Base-by-base conservation (phyloP, 2,113 vertebrate genomes). In the Myrmecophaga tridactyla region DNA sequence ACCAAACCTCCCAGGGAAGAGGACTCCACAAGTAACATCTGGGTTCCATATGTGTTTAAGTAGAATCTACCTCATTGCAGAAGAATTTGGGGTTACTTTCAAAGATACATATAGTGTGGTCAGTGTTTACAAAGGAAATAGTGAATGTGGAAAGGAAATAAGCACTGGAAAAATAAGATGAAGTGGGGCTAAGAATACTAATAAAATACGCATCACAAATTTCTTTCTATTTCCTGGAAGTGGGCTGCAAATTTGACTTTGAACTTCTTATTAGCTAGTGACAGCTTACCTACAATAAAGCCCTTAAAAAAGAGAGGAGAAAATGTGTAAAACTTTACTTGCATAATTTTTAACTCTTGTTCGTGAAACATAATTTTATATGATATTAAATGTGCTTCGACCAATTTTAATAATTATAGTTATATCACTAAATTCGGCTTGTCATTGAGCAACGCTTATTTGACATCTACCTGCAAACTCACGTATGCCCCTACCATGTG, bases 11-110 rank as follows among this genome's bases (percentile, higher is more conserved):
- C 23, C 76, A 93, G 58, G 73, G 31, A 18, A 58, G 56, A 58
- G 56, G 76, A 87, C 29, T 80, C 46, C 69, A 53, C 56, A 88
- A 92, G 83, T 46, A 85, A 72, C 73, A 95, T 88, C 93, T 96
- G 89, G 62, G 65, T 82, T 82, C 27, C 21, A 39, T 73, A 75
- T 86, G 62, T 63, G 53, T 89, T 94, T 90, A 92, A 87, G 88
- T 92, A 56, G 17, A 70, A 23, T 1, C 23, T 87, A 92, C 56
- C 25, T 95, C 91, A 92, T 14, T 90, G 91, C 67, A 73, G 93
- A 97, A 92, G 82, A 96, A 95, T 92, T 11, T 78, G 67, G 18
- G 7, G n/a, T 81, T 31, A 78, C 86, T 92, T 91, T 88, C 81
- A 96, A 96, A 96, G 91, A 78, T 34, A 56, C 39, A 13, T 77